Percentiles rank a stretch among this genome's conserved stretches.
phyloP scores from a whole-genome alignment of 2,797 vertebrate species.

The Gambelia wislizenii region DNA sequence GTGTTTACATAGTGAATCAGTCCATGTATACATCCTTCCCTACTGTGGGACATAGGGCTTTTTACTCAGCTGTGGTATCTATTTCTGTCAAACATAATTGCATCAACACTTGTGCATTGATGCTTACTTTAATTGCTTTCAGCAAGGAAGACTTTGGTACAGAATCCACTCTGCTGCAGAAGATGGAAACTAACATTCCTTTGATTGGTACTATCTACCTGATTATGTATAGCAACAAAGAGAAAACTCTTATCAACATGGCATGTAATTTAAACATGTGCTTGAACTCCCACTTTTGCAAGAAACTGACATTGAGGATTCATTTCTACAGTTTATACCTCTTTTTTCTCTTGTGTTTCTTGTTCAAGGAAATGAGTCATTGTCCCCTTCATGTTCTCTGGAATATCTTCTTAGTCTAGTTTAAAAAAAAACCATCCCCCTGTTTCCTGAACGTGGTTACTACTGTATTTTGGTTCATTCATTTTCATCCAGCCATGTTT shows the following conservation, averaged over 20 bases:
- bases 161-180: rapidly evolving
- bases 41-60: neutral
- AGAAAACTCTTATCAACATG: neutral
- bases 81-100: constrained; percentile 28
- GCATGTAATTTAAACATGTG: constrained; percentile 8
- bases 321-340: constrained; percentile 18
- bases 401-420: neutral
- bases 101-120: neutral
- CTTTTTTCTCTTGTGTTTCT: constrained; percentile 9
- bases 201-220: neutral
- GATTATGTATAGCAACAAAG: constrained; percentile 14
- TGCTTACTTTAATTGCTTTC: neutral
- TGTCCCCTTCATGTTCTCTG: constrained; percentile 22
- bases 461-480: neutral
- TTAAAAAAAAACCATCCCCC: neutral
- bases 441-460: neutral
- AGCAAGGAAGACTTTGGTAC: neutral
- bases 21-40: constrained; percentile 52
- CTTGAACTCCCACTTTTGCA: neutral
- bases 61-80: constrained; percentile 40
- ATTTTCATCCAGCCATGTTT: constrained; percentile 1
- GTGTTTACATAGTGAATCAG: constrained; percentile 60
- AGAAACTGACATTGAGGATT: constrained; percentile 35
- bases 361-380: neutral
- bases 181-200: neutral